Evolutionary conservation across 2,888 invertebrate genomes (phyloP).

Genomic region (Noctua comes): DNA sequence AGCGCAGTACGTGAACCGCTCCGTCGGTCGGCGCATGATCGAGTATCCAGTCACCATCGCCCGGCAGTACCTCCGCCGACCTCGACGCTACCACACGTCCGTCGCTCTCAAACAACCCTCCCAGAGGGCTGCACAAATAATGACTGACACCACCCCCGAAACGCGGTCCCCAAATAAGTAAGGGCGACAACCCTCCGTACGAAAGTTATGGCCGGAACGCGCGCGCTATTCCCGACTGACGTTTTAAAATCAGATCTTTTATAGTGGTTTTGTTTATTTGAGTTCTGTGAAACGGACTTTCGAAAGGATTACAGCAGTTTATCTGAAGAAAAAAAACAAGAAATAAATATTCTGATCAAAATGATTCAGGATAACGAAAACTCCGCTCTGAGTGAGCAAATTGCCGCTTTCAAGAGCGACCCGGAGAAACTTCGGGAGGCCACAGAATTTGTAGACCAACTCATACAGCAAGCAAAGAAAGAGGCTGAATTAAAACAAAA

Average conservation of each 20-base stretch:
- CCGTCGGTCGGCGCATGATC: conserved; percentile 85
- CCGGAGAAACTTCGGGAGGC: conserved; percentile 91
- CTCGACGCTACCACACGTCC: conserved; percentile 73
- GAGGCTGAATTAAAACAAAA: conserved; percentile 90
- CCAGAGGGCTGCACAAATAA: conserved; percentile 67
- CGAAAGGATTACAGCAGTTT: conserved; percentile 55
- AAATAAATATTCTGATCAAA: conserved; percentile 63
- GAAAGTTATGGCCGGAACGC: conserved; percentile 67
- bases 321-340: conserved; percentile 50
- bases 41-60: conserved; percentile 74
- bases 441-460: conserved; percentile 91
- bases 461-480: conserved; percentile 91
- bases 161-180: conserved; percentile 67
- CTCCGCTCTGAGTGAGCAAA: conserved; percentile 85
- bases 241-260: conserved; percentile 58
- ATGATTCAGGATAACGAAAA: conserved; percentile 86
- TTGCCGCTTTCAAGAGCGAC: conserved; percentile 91
- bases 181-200: conserved; percentile 67
- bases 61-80: conserved; percentile 79
- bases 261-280: conserved; percentile 70
- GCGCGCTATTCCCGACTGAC: conserved; percentile 46
- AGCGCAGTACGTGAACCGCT: conserved; percentile 67
- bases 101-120: conserved; percentile 51
- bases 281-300: conserved; percentile 70
- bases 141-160: conserved; percentile 77